These are phyloP conservation scores for Hypena proboscidalis DNA, from an alignment of 2,888 invertebrate genomes.

Conservation along the genomic window DNA sequence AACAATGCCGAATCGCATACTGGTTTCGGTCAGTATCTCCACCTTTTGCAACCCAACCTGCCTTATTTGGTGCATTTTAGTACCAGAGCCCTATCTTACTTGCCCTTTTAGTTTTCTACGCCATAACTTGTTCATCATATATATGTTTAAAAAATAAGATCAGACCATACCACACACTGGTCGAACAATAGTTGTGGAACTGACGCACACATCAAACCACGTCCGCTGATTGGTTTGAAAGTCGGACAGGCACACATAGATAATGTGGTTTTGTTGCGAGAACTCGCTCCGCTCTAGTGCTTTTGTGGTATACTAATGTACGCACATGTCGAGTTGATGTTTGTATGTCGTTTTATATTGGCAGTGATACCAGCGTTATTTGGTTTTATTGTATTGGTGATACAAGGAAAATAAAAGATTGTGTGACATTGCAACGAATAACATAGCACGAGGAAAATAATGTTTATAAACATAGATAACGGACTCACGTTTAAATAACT, in stretches of 20 bases:
- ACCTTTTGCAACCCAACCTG: constrained; percentile 6
- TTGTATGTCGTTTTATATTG: constrained; percentile 32
- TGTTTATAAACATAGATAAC: neutral
- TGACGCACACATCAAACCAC: constrained; percentile 46
- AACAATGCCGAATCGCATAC: constrained; percentile 14
- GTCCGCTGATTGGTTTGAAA: constrained; percentile 57
- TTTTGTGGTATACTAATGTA: constrained; percentile 62
- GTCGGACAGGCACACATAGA: constrained; percentile 59
- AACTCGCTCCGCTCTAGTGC: constrained; percentile 66
- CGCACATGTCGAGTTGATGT: constrained; percentile 47
- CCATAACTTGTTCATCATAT: constrained; percentile 10
- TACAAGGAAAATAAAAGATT: constrained; percentile 7
- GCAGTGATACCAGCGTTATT: constrained; percentile 19
- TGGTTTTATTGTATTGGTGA: constrained; percentile 8
- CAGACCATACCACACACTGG: constrained; percentile 31
- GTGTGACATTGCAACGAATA: neutral
- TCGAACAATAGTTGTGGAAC: constrained; percentile 56
- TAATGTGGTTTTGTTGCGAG: constrained; percentile 64
- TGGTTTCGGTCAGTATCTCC: constrained; percentile 13
- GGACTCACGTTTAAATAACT: too few relatives aligned
- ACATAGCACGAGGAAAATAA: neutral
- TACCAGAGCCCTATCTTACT: constrained; percentile 21
- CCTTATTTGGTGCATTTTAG: constrained; percentile 22
- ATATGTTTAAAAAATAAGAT: constrained; percentile 39
- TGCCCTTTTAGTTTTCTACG: constrained; percentile 30